A percentile compares a stretch with the other conserved stretches of the same genome.
Evolutionary conservation across 2,888 invertebrate species (phyloP).

Genomic region (Callimorpha dominula): DNA sequence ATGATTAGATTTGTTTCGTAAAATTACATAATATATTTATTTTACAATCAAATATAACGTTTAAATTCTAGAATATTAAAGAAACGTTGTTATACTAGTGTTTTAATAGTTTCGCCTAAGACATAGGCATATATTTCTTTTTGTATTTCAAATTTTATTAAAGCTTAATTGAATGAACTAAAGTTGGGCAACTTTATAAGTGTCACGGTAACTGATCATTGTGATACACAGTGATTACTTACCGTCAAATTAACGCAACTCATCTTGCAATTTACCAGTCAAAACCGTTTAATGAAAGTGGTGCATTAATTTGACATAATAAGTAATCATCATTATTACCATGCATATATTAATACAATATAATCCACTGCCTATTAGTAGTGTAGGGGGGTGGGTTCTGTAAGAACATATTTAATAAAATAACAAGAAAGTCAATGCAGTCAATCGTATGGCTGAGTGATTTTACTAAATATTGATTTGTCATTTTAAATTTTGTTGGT

Average conservation of each 20-base stretch:
- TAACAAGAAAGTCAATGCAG: neutral
- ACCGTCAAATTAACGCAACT: neutral
- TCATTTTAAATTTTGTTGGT: too few species aligned
- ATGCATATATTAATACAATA: neutral
- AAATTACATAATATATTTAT: neutral
- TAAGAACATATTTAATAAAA: too few species aligned
- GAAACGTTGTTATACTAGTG: neutral
- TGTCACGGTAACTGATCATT: too few species aligned
- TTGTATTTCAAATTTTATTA: neutral
- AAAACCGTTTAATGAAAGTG: neutral
- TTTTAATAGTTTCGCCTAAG: neutral
- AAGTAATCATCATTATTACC: neutral
- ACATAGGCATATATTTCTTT: neutral
- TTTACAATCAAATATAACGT: neutral
- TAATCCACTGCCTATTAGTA: neutral
- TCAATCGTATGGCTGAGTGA: neutral
- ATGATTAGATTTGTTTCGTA: slow-evolving; percentile 8
- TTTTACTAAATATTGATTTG: too few species aligned
- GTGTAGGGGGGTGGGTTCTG: neutral
- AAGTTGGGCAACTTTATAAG: too few species aligned
- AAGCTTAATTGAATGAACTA: too few species aligned
- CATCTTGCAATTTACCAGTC: neutral
- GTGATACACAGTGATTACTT: too few species aligned
- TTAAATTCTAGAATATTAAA: neutral
- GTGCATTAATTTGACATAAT: too few species aligned